Evolutionary conservation across 2,888 invertebrate genomes (phyloP).

Genomic region (Cactoblastis cactorum): DNA sequence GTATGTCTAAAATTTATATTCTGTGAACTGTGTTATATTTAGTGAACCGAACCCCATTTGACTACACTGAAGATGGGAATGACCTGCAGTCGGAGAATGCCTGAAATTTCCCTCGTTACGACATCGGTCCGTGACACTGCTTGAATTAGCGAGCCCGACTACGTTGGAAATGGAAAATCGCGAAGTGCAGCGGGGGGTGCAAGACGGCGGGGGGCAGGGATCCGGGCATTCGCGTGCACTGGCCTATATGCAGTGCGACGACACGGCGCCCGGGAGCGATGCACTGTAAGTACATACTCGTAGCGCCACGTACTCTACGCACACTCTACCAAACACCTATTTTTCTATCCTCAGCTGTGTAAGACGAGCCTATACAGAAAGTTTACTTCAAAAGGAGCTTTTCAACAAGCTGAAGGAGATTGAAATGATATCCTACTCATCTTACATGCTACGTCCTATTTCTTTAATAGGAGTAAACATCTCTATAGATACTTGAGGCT

Average conservation of each 20-base stretch:
- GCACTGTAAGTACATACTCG: slow-evolving; percentile 70
- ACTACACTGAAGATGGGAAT: slow-evolving; percentile 45
- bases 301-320: slow-evolving; percentile 67
- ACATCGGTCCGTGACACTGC: slow-evolving; percentile 44
- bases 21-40: no score
- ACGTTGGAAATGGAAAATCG: slow-evolving; percentile 75
- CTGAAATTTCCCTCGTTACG: slow-evolving; percentile 59
- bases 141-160: slow-evolving; percentile 59
- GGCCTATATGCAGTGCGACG: slow-evolving; percentile 80
- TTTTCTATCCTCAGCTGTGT: slow-evolving; percentile 58
- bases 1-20: no score
- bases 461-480: no score
- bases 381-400: slow-evolving; percentile 59
- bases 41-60: slow-evolving; percentile 29
- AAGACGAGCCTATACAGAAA: slow-evolving; percentile 57
- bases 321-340: slow-evolving; percentile 66
- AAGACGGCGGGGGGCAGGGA: slow-evolving; percentile 32
- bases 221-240: slow-evolving; percentile 76
- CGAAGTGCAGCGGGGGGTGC: slow-evolving; percentile 54
- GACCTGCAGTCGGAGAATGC: slow-evolving; percentile 49
- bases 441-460: no score
- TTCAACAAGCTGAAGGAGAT: slow-evolving; percentile 54
- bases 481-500: no score
- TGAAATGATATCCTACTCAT: slow-evolving; percentile 39
- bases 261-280: slow-evolving; percentile 78